Conservation (phyloP, 2,797 vertebrate genomes). For the Mormyrops boulengeri region DNA sequence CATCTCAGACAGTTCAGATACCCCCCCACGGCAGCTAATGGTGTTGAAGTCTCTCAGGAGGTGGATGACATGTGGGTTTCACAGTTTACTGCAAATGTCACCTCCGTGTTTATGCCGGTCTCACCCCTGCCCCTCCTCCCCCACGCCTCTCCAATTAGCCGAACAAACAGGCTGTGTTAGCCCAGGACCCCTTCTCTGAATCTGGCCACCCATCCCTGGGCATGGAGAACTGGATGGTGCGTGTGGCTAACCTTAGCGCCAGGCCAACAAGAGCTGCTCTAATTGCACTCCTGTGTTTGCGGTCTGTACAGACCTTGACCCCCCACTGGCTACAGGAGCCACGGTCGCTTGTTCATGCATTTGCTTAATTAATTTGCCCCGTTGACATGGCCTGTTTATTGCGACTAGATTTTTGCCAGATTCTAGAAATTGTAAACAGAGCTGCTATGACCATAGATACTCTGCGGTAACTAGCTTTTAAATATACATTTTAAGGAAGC, state of each 20-base stretch:
- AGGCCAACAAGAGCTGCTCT: constrained; percentile 60
- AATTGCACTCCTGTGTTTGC: constrained; percentile 61
- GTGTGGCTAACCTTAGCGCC: constrained; percentile 58
- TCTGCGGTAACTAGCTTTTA: not conserved
- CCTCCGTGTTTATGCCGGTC: constrained; percentile 52
- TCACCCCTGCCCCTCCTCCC: constrained; percentile 29
- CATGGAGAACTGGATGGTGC: constrained; percentile 43
- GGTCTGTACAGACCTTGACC: constrained; percentile 38
- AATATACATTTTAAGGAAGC: not conserved
- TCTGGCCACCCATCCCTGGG: constrained; percentile 52
- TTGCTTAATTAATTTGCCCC: constrained; percentile 12
- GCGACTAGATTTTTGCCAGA: constrained; percentile 14
- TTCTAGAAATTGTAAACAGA: constrained; percentile 46
- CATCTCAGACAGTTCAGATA: not conserved
- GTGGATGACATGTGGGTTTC: constrained; percentile 42
- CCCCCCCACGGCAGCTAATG: not conserved
- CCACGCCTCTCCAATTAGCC: constrained; percentile 57
- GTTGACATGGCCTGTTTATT: constrained; percentile 11
- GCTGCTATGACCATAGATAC: constrained; percentile 48
- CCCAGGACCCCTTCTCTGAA: constrained; percentile 29
- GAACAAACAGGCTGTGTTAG: constrained; percentile 63
- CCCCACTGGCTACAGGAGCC: constrained; percentile 24
- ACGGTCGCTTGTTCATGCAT: not conserved
- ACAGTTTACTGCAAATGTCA: constrained; percentile 60
- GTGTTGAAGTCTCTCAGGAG: constrained; percentile 27